Evolutionary conservation across 1,140 invertebrate species (phyloP).

Genomic region (Zaprionus tsacasi): DNA sequence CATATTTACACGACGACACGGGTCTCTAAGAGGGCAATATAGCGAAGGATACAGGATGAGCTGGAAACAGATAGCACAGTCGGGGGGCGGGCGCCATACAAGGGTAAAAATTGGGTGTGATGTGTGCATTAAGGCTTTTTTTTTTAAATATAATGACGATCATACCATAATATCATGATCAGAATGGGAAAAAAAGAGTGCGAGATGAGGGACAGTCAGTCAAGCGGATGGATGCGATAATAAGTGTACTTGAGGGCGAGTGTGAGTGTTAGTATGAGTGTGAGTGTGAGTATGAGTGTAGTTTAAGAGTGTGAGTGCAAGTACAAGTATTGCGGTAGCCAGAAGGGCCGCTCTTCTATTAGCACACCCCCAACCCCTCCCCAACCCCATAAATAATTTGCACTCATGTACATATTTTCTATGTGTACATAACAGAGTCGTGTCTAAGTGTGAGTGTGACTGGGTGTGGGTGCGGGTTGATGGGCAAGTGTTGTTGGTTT

Average conservation of each 20-base stretch:
- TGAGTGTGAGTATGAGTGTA: too few species aligned
- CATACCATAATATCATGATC: constrained; percentile 27
- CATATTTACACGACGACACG: constrained; percentile 21
- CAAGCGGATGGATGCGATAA: constrained; percentile 36
- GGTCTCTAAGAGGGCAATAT: neutral
- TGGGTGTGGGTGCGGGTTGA: constrained; percentile 39
- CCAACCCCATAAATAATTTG: constrained; percentile 66
- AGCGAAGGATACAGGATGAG: constrained; percentile 1
- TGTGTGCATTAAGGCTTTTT: constrained; percentile 4
- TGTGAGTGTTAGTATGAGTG: neutral
- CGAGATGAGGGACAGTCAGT: constrained; percentile 17
- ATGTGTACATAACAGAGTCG: constrained; percentile 53
- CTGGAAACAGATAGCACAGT: constrained; percentile 20
- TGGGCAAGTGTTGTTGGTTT: constrained; percentile 56
- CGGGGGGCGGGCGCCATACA: neutral
- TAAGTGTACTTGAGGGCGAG: neutral
- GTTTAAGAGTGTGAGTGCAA: neutral
- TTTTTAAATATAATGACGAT: constrained; percentile 1
- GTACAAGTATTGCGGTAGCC: constrained; percentile 10
- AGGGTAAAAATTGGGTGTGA: neutral
- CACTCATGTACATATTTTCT: constrained; percentile 64
- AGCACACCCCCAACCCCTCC: constrained; percentile 25
- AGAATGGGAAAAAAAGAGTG: constrained; percentile 1
- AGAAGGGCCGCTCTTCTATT: constrained; percentile 32
- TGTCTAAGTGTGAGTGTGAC: constrained; percentile 31